Base-by-base conservation (phyloP, 2,888 invertebrate species). In the Odontocolon sp. region DNA sequence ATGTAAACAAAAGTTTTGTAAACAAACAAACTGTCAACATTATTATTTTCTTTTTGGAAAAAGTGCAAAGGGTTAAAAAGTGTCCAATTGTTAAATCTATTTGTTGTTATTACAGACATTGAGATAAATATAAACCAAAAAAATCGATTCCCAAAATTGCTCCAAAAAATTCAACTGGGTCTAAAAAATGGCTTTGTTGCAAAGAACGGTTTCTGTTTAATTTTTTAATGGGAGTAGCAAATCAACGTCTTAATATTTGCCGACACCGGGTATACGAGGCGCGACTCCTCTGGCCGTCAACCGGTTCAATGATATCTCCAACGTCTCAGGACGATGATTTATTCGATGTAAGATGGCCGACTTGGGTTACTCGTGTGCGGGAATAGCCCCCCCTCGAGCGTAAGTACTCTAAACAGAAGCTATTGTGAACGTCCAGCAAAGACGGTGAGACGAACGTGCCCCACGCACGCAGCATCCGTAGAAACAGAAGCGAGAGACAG, bases 351-450 rank as follows among this genome's bases (percentile, higher is more conserved):
- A 88, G 88, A 89, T 89, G 88, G 87, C 86, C 83, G 87, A 82
- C 81, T 84, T 83, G 81, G 80, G 81, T 84, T 84, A 83, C 82
- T 69, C 66, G 56, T 63, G 67, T 42, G 67, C 28, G 67, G 52
- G 38, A 45, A 38, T 45, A 38, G 18, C 21, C 40, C 18, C 47
- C 40, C 23, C 76, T 80, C 77, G 75, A 78, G 81, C 84, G 83
- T 87, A 88, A 87, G 87, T 88, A 86, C 87, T 88, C 87, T 88
- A 88, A 88, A 88, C 88, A 89, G 88, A 88, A 89, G 89, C 89
- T 87, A 89, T 90, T 90, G 89, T 90, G 86, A 87, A 85, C 84
- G 86, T 86, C 84, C 86, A 69, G 67, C 57, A 76, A n/a, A n/a
- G n/a, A 79, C 84, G 81, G 64, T 61, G 84, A 88, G 88, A 89